Percentiles rank a stretch among this genome's conserved stretches.
These are phyloP conservation scores for Drosophila kanekoi DNA, from an alignment of 2,888 invertebrate species.

Conservation along the genomic window DNA sequence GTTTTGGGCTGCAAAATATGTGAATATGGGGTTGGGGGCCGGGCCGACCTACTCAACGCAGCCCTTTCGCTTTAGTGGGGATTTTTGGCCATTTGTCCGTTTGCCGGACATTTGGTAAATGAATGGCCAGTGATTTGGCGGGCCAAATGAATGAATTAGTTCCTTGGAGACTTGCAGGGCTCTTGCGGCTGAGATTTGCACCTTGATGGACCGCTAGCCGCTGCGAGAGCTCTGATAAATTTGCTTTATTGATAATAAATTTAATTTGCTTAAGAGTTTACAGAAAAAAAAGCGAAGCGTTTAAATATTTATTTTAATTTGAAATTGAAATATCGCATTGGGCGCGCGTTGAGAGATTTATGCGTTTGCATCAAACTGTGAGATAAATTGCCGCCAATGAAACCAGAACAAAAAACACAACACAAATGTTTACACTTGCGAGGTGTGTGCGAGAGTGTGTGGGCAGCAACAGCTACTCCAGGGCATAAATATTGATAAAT, in stretches of 20 bases:
- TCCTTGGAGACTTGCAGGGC: conserved; percentile 63
- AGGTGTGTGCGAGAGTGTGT: conserved; percentile 4
- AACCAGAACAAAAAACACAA: conserved; percentile 31
- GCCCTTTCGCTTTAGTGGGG: conserved; percentile 47
- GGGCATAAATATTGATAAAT: conserved; percentile 46
- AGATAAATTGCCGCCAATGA: conserved; percentile 80
- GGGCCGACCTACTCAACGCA: not conserved
- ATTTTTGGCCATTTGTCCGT: conserved; percentile 47
- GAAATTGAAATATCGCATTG: conserved; percentile 76
- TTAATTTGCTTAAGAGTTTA: conserved; percentile 47
- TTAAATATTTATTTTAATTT: conserved; percentile 83
- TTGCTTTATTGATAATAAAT: conserved; percentile 67
- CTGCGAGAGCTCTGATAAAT: conserved; percentile 36
- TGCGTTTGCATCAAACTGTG: conserved; percentile 83
- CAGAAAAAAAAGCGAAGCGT: conserved; percentile 36
- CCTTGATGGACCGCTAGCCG: conserved; percentile 52
- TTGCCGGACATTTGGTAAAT: conserved; percentile 68
- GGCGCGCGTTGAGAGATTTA: conserved; percentile 80
- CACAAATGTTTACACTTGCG: conserved; percentile 57
- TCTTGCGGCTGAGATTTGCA: conserved; percentile 45
- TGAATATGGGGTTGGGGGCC: not conserved
- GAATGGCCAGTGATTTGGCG: conserved; percentile 72
- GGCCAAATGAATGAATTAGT: conserved; percentile 76
- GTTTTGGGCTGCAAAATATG: no score
- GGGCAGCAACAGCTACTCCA: conserved; percentile 4